Evolutionary conservation across 2,888 invertebrate genomes (phyloP).

Genomic region (Gisinianus flammeolus): DNA sequence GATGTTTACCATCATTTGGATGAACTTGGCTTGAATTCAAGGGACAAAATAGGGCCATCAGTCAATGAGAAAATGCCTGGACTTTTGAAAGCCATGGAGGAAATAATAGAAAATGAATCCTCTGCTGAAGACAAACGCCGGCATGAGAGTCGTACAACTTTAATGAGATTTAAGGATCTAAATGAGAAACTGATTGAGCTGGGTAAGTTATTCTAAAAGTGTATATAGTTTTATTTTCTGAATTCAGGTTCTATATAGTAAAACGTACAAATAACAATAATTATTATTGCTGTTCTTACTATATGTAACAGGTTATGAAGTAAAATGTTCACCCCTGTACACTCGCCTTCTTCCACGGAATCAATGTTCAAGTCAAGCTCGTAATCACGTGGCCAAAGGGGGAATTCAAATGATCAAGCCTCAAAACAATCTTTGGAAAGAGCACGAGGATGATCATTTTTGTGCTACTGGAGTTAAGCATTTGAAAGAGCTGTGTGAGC

Average conservation of each 20-base stretch:
- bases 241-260: no score
- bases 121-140: neutral
- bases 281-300: no score
- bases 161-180: neutral
- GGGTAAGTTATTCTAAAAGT: neutral
- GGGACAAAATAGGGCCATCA: no score
- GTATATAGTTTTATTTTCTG: neutral
- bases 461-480: neutral
- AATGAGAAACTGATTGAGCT: neutral
- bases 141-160: neutral
- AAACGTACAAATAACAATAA: no score
- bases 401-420: neutral
- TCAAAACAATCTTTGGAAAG: neutral
- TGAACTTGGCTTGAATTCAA: no score
- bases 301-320: neutral
- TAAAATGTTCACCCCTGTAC: slow-evolving; percentile 16
- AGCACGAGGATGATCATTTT: neutral
- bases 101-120: neutral
- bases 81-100: neutral
- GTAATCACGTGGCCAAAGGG: neutral
- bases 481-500: neutral
- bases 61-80: neutral
- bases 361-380: neutral
- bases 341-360: slow-evolving; percentile 6
- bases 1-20: no score